Conservation (phyloP, 2,888 invertebrate species). For the Epirrita christyi region DNA sequence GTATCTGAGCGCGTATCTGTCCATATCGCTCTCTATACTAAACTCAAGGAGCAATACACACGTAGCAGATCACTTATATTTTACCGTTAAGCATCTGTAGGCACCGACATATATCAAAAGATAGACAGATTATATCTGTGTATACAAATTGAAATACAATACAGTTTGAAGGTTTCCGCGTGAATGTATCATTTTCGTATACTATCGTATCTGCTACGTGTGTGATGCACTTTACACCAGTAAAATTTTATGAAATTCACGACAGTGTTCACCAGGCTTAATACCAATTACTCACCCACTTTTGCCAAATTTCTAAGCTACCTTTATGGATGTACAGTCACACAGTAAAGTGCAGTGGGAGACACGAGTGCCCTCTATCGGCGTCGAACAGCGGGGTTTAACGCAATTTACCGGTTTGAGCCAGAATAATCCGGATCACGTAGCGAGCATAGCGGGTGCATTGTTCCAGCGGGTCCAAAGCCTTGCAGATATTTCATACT, state of each 20-base stretch:
- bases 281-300: background rate
- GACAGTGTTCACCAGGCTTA: background rate
- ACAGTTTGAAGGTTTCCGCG: too few relatives aligned
- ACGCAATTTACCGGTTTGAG: conserved; percentile 59
- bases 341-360: conserved; percentile 46
- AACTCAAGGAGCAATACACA: too few relatives aligned
- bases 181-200: too few relatives aligned
- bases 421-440: conserved; percentile 48
- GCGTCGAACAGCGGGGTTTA: conserved; percentile 52
- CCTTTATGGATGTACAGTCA: conserved; percentile 34
- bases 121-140: too few relatives aligned
- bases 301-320: conserved; percentile 5
- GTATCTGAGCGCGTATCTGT: too few relatives aligned
- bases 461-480: conserved; percentile 43
- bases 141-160: too few relatives aligned
- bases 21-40: too few relatives aligned
- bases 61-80: too few relatives aligned
- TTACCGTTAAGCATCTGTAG: too few relatives aligned
- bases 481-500: conserved; percentile 33
- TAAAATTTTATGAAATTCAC: background rate
- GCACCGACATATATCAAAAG: too few relatives aligned
- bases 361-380: conserved; percentile 50
- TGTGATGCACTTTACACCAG: too few relatives aligned
- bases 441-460: conserved; percentile 31
- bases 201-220: too few relatives aligned